A percentile compares a stretch with the other conserved stretches of the same genome.
These are phyloP conservation scores for Brachyrhaphis roseni DNA, from an alignment of 2,797 vertebrate species.

Conservation along the genomic window DNA sequence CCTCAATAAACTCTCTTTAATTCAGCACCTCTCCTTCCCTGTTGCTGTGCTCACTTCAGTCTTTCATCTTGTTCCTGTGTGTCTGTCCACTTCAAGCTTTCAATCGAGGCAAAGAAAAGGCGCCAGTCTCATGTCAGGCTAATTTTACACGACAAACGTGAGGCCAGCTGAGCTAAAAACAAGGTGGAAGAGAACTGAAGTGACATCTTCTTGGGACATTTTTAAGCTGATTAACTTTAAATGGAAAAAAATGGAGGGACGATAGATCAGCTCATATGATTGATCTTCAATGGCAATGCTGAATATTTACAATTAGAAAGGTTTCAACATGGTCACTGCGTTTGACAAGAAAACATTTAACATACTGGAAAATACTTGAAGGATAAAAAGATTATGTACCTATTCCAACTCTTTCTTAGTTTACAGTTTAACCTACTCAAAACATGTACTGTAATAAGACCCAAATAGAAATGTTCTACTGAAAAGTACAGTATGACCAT, in stretches of 20 bases:
- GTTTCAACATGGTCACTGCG: constrained; percentile 26
- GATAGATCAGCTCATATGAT: constrained; percentile 10
- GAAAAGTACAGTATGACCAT: neutral
- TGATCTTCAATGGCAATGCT: constrained; percentile 28
- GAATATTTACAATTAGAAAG: constrained; percentile 32
- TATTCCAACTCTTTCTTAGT: neutral
- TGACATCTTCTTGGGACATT: constrained; percentile 1
- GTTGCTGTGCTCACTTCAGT: constrained; percentile 31
- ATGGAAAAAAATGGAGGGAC: neutral
- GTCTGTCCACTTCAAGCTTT: constrained; percentile 13
- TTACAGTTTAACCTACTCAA: neutral
- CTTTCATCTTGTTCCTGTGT: constrained; percentile 33
- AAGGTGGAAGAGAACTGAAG: constrained; percentile 30
- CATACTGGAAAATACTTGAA: neutral
- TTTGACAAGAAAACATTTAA: neutral
- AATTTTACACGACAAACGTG: constrained; percentile 15
- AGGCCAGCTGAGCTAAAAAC: constrained; percentile 26
- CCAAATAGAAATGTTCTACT: neutral
- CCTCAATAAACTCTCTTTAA: constrained; percentile 30
- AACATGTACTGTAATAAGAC: neutral
- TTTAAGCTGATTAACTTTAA: constrained; percentile 9
- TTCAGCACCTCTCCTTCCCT: constrained; percentile 28
- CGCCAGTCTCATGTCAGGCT: neutral
- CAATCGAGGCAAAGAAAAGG: constrained; percentile 26
- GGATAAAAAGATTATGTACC: neutral